Conservation (phyloP, 1,140 invertebrate species). For the Marisa cornuarietis region DNA sequence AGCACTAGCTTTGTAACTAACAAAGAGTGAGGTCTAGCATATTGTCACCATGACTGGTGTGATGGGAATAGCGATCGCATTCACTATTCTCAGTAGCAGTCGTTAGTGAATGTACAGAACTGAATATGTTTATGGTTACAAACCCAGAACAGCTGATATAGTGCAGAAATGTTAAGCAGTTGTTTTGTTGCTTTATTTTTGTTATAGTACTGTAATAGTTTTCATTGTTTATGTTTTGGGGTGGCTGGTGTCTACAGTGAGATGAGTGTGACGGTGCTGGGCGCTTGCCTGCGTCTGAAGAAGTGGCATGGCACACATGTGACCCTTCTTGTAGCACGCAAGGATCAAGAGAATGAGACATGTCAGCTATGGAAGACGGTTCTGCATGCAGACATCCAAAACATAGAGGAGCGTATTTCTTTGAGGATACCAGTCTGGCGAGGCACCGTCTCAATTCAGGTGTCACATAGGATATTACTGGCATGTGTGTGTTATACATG, state of each 20-base stretch:
- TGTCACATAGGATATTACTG: no score
- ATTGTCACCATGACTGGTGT: no score
- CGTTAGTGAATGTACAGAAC: neutral
- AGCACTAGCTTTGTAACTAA: no score
- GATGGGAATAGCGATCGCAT: conserved; percentile 16
- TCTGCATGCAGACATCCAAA: neutral
- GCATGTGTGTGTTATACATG: no score
- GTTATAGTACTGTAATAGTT: no score
- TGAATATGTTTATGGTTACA: neutral
- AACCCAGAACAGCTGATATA: neutral
- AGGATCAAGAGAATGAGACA: neutral
- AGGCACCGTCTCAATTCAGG: neutral
- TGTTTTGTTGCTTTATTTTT: no score
- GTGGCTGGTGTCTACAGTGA: no score
- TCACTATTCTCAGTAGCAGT: conserved; percentile 28
- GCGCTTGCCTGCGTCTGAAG: neutral
- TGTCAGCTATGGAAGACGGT: neutral
- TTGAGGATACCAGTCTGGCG: neutral
- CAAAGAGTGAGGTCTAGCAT: no score
- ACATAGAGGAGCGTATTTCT: neutral
- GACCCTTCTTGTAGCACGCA: neutral
- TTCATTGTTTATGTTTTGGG: no score
- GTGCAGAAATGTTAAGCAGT: no score
- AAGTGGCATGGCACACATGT: neutral
- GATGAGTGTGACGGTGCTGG: neutral